Conservation (phyloP, 2,888 invertebrate species). For the Petrophora chlorosata region DNA sequence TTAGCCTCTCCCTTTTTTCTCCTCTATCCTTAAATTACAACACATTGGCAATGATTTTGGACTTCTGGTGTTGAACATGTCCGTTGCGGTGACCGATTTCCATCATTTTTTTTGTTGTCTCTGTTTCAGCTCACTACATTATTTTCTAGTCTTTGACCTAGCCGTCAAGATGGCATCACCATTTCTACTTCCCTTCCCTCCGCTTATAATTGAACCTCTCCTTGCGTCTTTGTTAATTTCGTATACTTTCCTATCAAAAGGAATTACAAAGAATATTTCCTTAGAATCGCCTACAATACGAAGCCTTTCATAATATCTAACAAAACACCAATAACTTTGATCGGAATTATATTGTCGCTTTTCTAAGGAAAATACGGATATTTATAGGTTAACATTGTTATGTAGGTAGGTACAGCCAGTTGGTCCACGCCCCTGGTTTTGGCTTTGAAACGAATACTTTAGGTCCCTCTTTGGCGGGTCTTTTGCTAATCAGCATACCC, state of each 20-base stretch:
- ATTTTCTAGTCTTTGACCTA: no score
- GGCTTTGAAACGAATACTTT: slow-evolving; percentile 11
- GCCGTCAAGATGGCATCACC: not conserved
- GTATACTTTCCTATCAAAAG: slow-evolving; percentile 38
- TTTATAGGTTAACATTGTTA: slow-evolving; percentile 31
- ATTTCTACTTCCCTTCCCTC: not conserved
- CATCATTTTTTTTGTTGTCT: not conserved
- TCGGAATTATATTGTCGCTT: slow-evolving; percentile 44
- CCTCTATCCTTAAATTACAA: no score
- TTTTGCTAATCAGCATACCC: no score
- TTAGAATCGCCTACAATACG: slow-evolving; percentile 44
- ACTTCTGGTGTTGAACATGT: no score
- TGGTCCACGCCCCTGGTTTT: slow-evolving; percentile 27
- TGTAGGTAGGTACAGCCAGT: slow-evolving; percentile 7
- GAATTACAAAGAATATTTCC: slow-evolving; percentile 43
- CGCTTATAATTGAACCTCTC: slow-evolving; percentile 16
- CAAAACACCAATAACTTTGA: slow-evolving; percentile 51
- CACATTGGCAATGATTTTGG: no score
- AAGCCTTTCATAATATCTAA: slow-evolving; percentile 50
- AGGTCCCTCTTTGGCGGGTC: not conserved
- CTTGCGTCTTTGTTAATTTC: slow-evolving; percentile 16
- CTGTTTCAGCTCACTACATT: not conserved
- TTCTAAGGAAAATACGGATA: slow-evolving; percentile 45
- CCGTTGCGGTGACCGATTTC: no score
- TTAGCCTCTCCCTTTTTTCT: no score